These are phyloP conservation scores for Grapholita molesta DNA, from an alignment of 1,140 invertebrate genomes.

Conservation along the genomic window DNA sequence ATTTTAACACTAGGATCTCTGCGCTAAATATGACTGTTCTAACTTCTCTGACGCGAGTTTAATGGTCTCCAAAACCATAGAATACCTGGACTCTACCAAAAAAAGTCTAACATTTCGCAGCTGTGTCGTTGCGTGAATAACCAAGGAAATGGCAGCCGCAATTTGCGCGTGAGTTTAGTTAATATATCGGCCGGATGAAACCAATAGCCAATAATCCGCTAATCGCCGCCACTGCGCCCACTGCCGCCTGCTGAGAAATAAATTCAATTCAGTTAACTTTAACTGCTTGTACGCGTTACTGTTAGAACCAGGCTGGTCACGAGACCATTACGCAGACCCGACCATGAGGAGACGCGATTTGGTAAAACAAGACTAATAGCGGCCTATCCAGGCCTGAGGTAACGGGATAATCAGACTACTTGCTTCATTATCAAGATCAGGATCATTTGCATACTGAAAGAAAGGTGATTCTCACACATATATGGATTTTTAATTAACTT, in stretches of 20 bases:
- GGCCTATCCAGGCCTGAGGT: neutral
- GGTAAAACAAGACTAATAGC: neutral
- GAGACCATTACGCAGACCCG: conserved; percentile 24
- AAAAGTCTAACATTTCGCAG: neutral
- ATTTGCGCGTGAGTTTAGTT: neutral
- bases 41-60: too few species aligned
- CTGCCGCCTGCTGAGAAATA: conserved; percentile 16
- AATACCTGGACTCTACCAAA: too few species aligned
- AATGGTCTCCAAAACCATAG: neutral
- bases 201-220: neutral
- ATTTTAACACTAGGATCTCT: too few species aligned
- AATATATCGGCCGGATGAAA: neutral
- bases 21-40: too few species aligned
- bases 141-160: neutral
- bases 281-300: conserved; percentile 27
- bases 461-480: too few species aligned
- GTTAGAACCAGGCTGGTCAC: conserved; percentile 29
- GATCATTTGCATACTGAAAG: too few species aligned
- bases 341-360: neutral
- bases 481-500: too few species aligned
- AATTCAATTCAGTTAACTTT: conserved; percentile 34
- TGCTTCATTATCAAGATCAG: too few species aligned
- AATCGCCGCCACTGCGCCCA: conserved; percentile 8
- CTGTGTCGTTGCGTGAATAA: neutral
- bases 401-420: neutral